Conservation (phyloP, 2,888 invertebrate genomes). For the Oxystoma pomonae region DNA sequence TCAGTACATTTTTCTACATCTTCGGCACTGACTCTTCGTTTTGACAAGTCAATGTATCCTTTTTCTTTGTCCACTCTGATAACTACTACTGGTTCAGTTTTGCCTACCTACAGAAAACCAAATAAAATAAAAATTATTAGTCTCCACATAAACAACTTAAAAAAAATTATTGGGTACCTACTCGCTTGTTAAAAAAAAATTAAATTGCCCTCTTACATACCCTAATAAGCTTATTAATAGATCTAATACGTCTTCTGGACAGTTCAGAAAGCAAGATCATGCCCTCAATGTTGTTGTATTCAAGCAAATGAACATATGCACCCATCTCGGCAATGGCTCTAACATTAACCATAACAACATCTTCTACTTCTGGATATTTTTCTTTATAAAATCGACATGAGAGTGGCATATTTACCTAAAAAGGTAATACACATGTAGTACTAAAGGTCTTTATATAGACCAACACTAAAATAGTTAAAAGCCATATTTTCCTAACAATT, state of each 20-base stretch:
- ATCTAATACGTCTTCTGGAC: conserved; percentile 96
- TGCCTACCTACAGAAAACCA: conserved; percentile 58
- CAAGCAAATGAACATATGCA: conserved; percentile 94
- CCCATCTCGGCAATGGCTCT: conserved; percentile 99
- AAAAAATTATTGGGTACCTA: too few species aligned
- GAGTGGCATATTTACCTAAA: conserved; percentile 66
- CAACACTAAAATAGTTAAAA: too few species aligned
- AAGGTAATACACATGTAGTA: too few species aligned
- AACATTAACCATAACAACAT: conserved; percentile 99
- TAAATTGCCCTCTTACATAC: conserved; percentile 41
- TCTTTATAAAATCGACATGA: conserved; percentile 96
- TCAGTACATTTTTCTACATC: conserved; percentile 98
- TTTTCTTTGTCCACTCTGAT: conserved; percentile 99
- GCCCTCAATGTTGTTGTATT: conserved; percentile 98
- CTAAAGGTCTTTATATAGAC: too few species aligned
- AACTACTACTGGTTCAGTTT: conserved; percentile 98
- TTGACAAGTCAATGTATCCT: conserved; percentile 99
- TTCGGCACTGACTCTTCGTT: conserved; percentile 96
- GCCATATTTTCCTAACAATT: too few species aligned
- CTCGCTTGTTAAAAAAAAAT: too few species aligned
- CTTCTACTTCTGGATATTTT: conserved; percentile 97
- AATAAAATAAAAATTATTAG: too few species aligned
- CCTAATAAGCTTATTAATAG: conserved; percentile 97
- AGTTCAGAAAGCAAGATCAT: conserved; percentile 98
- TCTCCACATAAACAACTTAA: too few species aligned